Evolutionary conservation across 2,113 vertebrate species (phyloP), one percentile per base, ranked within the genome.

Genomic region (Delphinus delphis): DNA sequence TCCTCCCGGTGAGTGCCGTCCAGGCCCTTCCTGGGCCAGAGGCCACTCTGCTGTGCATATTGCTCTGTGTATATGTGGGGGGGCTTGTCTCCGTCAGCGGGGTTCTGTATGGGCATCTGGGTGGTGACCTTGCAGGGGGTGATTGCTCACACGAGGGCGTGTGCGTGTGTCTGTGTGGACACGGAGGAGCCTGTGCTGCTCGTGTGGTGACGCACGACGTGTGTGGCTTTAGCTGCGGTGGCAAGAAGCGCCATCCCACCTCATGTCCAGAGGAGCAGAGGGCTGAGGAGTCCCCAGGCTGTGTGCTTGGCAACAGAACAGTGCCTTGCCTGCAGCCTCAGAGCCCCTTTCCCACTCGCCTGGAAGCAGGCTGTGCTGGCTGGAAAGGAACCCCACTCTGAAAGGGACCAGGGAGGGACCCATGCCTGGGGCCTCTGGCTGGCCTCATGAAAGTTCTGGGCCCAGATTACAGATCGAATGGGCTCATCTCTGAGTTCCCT

Each of bases 1-100:
- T 99, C 99, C 21, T 99, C 99, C 95, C 98, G 99, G 99, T 99
- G 63, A 99, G 98, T 97, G 53, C 31, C n/a, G 1, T n/a, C 23
- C 28, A 3, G 15, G 21, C 38, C 63, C 81, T 68, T n/a, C 68
- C 53, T 2, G 0, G 41, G 33, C 77, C 28, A 8, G 41, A 36
- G n/a, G 13, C 36, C 25, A 15, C 62, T 93, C 50, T 82, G 70
- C 86, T 89, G 62, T 65, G 36, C 36, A 60, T 73, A 88, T 50
- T 44, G 93, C 74, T 93, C 38, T 94, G 47, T 79, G 58, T 96
- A 44, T 50, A 12, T 36, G 8, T 71, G 63, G 58, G 44, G 44
- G 63, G 62, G 38, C 47, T 92, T 84, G 86, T 97, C 86, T 97
- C 73, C 12, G 44, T 95, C 63, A 20, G 70, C 9, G 7, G 28